These are phyloP conservation scores for Florisuga fusca DNA, from an alignment of 2,797 vertebrate genomes.

Conservation along the genomic window DNA sequence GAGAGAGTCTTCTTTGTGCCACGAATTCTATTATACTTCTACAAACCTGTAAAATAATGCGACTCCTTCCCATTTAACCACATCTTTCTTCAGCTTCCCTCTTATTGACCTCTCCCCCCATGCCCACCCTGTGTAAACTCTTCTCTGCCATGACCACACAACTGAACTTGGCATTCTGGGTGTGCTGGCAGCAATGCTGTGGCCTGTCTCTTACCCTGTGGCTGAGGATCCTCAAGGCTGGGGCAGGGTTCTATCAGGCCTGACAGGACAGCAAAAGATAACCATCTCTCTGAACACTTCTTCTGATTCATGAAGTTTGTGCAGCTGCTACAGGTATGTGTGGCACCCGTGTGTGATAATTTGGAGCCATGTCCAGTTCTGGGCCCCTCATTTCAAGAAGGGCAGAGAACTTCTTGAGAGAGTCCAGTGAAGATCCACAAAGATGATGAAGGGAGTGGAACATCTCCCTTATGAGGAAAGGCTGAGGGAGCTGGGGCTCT, in stretches of 20 bases:
- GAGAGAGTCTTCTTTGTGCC: neutral
- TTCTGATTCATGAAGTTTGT: neutral
- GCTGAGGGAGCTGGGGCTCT: no score
- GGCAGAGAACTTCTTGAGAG: no score
- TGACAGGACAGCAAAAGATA: neutral
- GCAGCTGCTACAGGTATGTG: neutral
- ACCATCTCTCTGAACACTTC: neutral
- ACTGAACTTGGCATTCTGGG: neutral
- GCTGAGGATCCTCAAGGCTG: neutral
- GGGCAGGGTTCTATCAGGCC: neutral
- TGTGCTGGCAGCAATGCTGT: neutral
- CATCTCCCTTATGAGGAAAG: no score
- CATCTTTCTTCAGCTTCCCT: neutral
- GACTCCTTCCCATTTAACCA: neutral
- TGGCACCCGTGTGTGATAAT: neutral
- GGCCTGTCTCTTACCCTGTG: neutral
- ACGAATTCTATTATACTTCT: neutral
- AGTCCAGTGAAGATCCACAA: no score
- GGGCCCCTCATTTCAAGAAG: no score
- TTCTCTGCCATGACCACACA: neutral
- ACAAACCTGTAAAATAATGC: neutral
- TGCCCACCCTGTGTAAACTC: neutral
- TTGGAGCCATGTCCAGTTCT: neutral
- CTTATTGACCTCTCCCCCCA: neutral
- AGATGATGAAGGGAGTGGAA: no score